Evolutionary conservation across 2,888 invertebrate species (phyloP).

Genomic region (Heliothis peltigera): DNA sequence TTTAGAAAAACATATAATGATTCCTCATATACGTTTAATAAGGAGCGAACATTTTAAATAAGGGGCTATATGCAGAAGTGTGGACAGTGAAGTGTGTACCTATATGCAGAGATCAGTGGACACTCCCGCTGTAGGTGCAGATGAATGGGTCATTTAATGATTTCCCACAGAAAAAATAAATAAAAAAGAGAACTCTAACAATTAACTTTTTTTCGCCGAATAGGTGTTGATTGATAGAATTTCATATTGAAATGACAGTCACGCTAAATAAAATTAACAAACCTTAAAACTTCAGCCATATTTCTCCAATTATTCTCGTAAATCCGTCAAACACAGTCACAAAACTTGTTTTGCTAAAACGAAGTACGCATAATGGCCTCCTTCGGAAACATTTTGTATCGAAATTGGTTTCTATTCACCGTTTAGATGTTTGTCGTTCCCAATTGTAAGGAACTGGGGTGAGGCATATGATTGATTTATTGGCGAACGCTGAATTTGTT

Average conservation of each 20-base stretch:
- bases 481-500: conserved; percentile 3
- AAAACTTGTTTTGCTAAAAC: conserved; percentile 2
- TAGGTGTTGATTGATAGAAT: not conserved
- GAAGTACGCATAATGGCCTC: conserved; percentile 15
- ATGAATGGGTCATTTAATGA: no score
- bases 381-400: conserved; percentile 20
- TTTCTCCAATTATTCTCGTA: not conserved
- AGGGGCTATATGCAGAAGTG: no score
- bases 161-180: no score
- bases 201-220: no score
- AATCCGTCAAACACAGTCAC: not conserved
- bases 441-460: conserved; percentile 21
- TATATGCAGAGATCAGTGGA: no score
- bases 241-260: not conserved
- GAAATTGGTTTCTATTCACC: conserved; percentile 35
- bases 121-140: no score
- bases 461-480: conserved; percentile 40
- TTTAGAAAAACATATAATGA: no score
- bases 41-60: no score
- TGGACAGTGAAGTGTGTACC: no score
- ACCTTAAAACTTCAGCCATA: not conserved
- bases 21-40: no score
- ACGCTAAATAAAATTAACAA: conserved; percentile 2
- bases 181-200: no score
- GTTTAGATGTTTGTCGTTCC: conserved; percentile 16